phyloP scores from a whole-genome alignment of 2,113 vertebrate species.

The Vulpes ferrilata region DNA sequence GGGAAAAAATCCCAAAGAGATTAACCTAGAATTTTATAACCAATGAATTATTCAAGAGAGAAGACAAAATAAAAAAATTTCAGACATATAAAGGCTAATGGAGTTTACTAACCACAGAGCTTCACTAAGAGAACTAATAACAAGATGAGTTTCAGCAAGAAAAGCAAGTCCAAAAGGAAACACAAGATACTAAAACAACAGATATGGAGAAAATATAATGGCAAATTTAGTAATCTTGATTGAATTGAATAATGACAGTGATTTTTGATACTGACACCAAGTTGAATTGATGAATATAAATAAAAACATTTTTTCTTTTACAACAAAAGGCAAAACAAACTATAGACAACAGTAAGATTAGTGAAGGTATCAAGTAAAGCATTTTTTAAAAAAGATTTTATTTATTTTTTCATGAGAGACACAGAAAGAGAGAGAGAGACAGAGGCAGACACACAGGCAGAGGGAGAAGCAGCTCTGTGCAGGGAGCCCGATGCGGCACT shows the following conservation, averaged over 20 bases:
- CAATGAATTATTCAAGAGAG: not conserved
- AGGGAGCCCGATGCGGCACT: no score
- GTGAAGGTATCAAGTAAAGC: no score
- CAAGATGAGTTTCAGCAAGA: not conserved
- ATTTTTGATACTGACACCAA: not conserved
- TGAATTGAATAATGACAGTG: not conserved
- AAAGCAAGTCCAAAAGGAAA: not conserved
- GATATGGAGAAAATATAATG: not conserved
- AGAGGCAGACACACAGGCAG: no score
- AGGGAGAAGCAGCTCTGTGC: no score
- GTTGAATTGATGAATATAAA: not conserved
- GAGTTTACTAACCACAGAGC: not conserved
- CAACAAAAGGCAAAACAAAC: not conserved
- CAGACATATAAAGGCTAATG: not conserved
- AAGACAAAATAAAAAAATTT: not conserved
- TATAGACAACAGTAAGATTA: not conserved
- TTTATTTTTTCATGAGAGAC: no score
- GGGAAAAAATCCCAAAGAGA: not conserved
- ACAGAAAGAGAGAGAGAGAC: no score
- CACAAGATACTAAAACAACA: not conserved
- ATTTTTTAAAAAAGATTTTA: no score
- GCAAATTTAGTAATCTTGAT: not conserved
- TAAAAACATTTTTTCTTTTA: constrained; percentile 2
- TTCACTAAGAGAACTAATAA: not conserved
- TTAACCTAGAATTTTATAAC: not conserved